A percentile compares a stretch with the other conserved stretches of the same genome.
These are phyloP conservation scores for Zaprionus camerounensis DNA, from an alignment of 1,140 invertebrate genomes.

Conservation along the genomic window DNA sequence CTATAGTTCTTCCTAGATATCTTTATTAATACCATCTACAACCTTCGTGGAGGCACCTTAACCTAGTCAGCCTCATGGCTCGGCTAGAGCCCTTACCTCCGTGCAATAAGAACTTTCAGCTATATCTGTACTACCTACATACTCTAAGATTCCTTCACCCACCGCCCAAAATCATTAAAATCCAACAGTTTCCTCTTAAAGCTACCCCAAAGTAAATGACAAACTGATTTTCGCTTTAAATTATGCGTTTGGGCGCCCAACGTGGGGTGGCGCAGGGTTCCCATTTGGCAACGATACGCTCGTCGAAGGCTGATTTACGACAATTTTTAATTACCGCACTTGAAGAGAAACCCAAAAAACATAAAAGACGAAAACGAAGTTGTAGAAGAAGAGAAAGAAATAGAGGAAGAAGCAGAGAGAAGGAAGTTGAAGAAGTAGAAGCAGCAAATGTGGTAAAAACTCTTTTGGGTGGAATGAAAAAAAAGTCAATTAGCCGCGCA, in stretches of 20 bases:
- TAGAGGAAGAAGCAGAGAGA: constrained; percentile 1
- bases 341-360: constrained; percentile 25
- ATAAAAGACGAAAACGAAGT: constrained; percentile 5
- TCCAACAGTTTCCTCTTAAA: not conserved
- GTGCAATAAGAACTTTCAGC: not conserved
- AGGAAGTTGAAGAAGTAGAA: constrained; percentile 12
- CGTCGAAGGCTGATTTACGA: constrained; percentile 56
- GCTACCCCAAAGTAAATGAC: not conserved
- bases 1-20: too few species aligned
- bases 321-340: constrained; percentile 74
- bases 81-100: too few species aligned
- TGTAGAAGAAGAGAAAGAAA: not conserved
- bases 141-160: not conserved
- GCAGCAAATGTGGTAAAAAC: constrained; percentile 53
- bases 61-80: too few species aligned
- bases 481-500: constrained; percentile 72
- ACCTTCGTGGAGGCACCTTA: too few species aligned
- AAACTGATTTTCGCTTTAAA: constrained; percentile 1
- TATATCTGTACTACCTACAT: not conserved
- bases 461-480: constrained; percentile 70
- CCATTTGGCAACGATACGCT: constrained; percentile 20
- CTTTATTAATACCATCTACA: too few species aligned
- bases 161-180: not conserved
- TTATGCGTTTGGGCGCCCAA: not conserved
- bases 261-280: not conserved